Evolutionary conservation across 2,113 vertebrate species (phyloP), one percentile per base, ranked within the genome.

Genomic region (Apteryx owenii): DNA sequence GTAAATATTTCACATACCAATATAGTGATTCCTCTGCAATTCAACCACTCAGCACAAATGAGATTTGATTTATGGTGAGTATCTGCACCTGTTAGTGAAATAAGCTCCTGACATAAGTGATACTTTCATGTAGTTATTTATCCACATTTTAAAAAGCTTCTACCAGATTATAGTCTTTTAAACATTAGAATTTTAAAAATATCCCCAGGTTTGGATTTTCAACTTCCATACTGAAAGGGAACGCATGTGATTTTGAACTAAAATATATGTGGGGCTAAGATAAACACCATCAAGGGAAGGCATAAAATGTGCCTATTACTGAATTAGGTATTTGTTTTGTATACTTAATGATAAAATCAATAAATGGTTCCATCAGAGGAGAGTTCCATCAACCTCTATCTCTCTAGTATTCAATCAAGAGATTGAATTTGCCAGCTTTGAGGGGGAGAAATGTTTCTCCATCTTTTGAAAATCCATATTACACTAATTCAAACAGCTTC

Each of bases 261-360:
- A 90, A 65, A 56, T 25, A 25, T 48, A 51, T 7, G 17, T 44
- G 48, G 16, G 14, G 20, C 71, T 85, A 50, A 91, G 76, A 91
- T 60, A 33, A 82, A 46, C 83, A 61, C 29, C 40, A 54, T 73
- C 66, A 82, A 81, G 53, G 58, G 12, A 81, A 82, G 78, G 66
- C 75, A 85, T 77, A 77, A 89, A 87, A 80, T 8, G 3, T 71
- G 42, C 82, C 88, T 85, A 13, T 80, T 91, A 93, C 71, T 66
- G 71, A 91, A 91, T 82, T 73, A 89, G 53, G 44, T 38, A 77
- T 91, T 93, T 96, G 89, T 69, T 96, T 95, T 89, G 61, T 92
- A 18, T 77, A 85, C 66, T 77, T 91, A 95, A 94, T 95, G 89
- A 70, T 70, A 95, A 95, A 97, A 96, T 95, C 89, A 93, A 95